These are phyloP conservation scores for Hyphantria cunea DNA, from an alignment of 1,140 invertebrate genomes.

Conservation along the genomic window DNA sequence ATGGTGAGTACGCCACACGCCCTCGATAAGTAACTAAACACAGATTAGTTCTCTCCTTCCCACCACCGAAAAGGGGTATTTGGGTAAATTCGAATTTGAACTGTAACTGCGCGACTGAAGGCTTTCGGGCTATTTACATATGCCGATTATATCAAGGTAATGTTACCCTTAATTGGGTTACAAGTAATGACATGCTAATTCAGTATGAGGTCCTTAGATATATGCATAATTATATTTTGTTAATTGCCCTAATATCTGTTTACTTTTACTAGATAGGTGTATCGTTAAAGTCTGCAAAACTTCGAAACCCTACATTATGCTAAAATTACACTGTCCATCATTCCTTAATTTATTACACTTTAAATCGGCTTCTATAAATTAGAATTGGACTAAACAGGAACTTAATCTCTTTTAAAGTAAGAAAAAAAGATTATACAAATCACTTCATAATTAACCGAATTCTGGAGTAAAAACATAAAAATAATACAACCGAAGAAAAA, in stretches of 20 bases:
- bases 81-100: conserved; percentile 23
- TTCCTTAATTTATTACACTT: too few species aligned
- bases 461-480: too few species aligned
- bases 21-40: conserved; percentile 21
- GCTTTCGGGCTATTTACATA: conserved; percentile 3
- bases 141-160: background rate
- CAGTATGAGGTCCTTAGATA: too few species aligned
- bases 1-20: conserved; percentile 12
- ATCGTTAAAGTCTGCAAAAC: too few species aligned
- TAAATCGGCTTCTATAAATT: too few species aligned
- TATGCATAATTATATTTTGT: background rate
- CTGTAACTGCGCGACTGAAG: conserved; percentile 12
- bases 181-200: background rate
- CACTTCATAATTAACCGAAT: too few species aligned
- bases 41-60: conserved; percentile 11
- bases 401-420: too few species aligned
- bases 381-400: too few species aligned
- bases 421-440: too few species aligned
- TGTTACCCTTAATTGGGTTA: background rate
- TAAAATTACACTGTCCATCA: too few species aligned
- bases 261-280: too few species aligned
- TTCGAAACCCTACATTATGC: background rate
- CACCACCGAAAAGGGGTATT: conserved; percentile 9
- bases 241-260: background rate
- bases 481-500: too few species aligned